Evolutionary conservation across 2,113 vertebrate species (phyloP).

Genomic region (Mus pahari): DNA sequence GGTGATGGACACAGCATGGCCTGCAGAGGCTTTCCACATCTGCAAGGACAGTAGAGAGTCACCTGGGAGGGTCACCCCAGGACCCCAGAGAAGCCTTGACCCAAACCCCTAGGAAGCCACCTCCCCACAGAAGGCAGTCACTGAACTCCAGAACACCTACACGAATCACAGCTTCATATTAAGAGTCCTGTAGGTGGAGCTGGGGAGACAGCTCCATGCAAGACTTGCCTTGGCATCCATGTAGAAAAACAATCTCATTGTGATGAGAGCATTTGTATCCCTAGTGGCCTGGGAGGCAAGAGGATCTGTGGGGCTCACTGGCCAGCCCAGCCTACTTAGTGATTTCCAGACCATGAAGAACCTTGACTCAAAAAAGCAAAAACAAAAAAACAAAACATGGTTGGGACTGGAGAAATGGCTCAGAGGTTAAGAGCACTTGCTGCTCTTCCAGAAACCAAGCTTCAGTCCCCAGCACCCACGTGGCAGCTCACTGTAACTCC

Average conservation of each 20-base stretch:
- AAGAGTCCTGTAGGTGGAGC: no score
- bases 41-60: slow-evolving; percentile 69
- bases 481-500: background rate
- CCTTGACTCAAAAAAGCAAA: background rate
- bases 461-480: background rate
- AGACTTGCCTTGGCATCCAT: background rate
- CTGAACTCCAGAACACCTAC: background rate
- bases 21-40: slow-evolving; percentile 98
- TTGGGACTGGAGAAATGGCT: background rate
- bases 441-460: background rate
- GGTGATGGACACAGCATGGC: slow-evolving; percentile 88
- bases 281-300: background rate
- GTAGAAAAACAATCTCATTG: background rate
- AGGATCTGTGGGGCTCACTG: background rate
- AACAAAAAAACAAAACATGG: background rate
- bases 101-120: background rate
- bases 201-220: background rate
- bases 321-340: background rate
- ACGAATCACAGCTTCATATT: background rate
- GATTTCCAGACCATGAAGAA: background rate
- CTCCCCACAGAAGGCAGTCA: fast-evolving
- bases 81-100: background rate
- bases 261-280: background rate
- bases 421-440: background rate
- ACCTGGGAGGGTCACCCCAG: background rate